phyloP scores from a whole-genome alignment of 2,888 invertebrate species.

The Yponomeuta malinellus region DNA sequence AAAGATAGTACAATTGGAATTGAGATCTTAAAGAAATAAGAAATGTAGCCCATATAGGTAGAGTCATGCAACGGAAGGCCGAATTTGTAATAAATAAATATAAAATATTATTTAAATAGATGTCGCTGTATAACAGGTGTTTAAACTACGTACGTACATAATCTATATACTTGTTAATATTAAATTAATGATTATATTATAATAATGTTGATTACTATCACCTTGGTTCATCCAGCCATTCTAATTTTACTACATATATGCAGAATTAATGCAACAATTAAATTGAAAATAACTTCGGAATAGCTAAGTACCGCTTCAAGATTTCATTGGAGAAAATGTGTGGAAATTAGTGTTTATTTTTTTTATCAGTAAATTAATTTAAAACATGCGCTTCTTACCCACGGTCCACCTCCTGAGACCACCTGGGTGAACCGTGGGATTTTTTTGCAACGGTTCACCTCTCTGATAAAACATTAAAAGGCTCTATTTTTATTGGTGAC shows the following conservation, averaged over 20 bases:
- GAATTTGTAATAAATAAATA: conserved; percentile 47
- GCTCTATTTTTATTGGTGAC: too few relatives aligned
- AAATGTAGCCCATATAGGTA: conserved; percentile 9
- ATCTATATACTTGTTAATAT: conserved; percentile 73
- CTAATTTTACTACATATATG: conserved; percentile 13
- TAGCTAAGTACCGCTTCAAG: not conserved
- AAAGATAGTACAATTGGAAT: too few relatives aligned
- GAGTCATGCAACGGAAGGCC: conserved; percentile 41
- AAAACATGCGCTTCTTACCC: not conserved
- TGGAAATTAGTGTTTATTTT: not conserved
- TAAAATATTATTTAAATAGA: conserved; percentile 52
- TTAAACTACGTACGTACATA: conserved; percentile 65
- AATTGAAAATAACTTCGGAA: not conserved
- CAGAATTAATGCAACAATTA: conserved; percentile 7
- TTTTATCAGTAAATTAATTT: not conserved
- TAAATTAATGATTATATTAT: conserved; percentile 68
- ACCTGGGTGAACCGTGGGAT: too few relatives aligned
- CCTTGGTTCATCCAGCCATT: conserved; percentile 31
- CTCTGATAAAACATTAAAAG: too few relatives aligned
- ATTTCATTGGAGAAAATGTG: not conserved
- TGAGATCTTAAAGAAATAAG: too few relatives aligned
- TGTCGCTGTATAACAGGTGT: conserved; percentile 75
- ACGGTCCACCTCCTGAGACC: too few relatives aligned
- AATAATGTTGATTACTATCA: conserved; percentile 66
- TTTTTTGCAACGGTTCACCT: too few relatives aligned